Percentiles rank a stretch among this genome's conserved stretches.
These are phyloP conservation scores for Lithosia quadra DNA, from an alignment of 2,888 invertebrate genomes.

Conservation along the genomic window DNA sequence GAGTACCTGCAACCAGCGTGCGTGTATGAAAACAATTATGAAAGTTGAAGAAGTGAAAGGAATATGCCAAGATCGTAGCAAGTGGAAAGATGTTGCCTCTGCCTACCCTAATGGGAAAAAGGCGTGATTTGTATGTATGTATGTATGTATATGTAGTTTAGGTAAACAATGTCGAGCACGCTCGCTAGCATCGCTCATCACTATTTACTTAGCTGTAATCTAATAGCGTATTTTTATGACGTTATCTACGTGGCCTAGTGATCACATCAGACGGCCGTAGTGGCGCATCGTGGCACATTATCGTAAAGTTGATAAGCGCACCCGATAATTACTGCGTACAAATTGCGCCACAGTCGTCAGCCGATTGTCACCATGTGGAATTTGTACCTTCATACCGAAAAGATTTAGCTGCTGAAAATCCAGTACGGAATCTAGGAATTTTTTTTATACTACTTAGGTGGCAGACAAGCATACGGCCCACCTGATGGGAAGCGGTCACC, in stretches of 20 bases:
- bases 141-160: not conserved
- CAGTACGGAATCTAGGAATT: too few relatives aligned
- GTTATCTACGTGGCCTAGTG: conserved; percentile 43
- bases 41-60: too few relatives aligned
- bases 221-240: conserved; percentile 28
- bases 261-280: conserved; percentile 49
- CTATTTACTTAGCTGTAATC: conserved; percentile 18
- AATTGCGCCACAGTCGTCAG: conserved; percentile 20
- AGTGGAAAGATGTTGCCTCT: too few relatives aligned
- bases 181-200: not conserved
- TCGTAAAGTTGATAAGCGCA: conserved; percentile 49
- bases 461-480: too few relatives aligned
- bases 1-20: too few relatives aligned
- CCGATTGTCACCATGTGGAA: conserved; percentile 1
- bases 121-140: too few relatives aligned
- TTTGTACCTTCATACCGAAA: not conserved
- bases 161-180: not conserved
- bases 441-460: too few relatives aligned
- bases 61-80: too few relatives aligned
- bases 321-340: conserved; percentile 48
- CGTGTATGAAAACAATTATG: too few relatives aligned
- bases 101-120: too few relatives aligned
- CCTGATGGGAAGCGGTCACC: too few relatives aligned
- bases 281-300: conserved; percentile 47
- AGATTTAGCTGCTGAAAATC: not conserved